phyloP scores from a whole-genome alignment of 2,113 vertebrate genomes.

The Oreotrochilus melanogaster region DNA sequence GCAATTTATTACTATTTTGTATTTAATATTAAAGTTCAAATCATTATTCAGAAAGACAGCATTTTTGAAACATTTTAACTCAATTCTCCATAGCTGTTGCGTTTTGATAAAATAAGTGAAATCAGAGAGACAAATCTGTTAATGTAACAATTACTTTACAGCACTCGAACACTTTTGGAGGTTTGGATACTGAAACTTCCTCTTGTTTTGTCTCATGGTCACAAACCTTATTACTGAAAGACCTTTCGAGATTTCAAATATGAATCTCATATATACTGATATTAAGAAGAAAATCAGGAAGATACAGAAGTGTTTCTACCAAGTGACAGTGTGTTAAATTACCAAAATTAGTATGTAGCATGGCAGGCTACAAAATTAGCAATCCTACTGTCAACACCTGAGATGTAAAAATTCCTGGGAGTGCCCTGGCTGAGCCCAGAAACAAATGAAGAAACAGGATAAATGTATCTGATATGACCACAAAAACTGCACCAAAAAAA shows the following conservation, averaged over 20 bases:
- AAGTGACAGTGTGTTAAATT: not conserved
- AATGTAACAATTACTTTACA: not conserved
- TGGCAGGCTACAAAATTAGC: not conserved
- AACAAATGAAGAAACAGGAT: not conserved
- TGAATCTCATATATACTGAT: not conserved
- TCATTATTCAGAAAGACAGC: slow-evolving; percentile 26
- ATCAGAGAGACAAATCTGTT: not conserved
- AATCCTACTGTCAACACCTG: not conserved
- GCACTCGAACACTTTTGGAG: not conserved
- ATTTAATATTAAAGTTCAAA: slow-evolving; percentile 55
- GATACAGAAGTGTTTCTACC: not conserved
- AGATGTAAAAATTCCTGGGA: not conserved
- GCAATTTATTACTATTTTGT: slow-evolving; percentile 70
- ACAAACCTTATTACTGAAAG: not conserved
- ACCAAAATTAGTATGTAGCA: not conserved
- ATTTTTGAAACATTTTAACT: not conserved
- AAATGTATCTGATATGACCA: not conserved
- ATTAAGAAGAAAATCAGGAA: not conserved
- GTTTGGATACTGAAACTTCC: not conserved
- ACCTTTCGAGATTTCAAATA: not conserved
- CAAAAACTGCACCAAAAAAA: not conserved
- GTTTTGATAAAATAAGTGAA: not conserved
- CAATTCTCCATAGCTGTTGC: not conserved
- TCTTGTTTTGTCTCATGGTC: not conserved
- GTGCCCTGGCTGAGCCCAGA: not conserved